Percentiles rank a stretch among this genome's conserved stretches.
Conservation (phyloP, 2,888 invertebrate species). For the Morinoia aosen region DNA sequence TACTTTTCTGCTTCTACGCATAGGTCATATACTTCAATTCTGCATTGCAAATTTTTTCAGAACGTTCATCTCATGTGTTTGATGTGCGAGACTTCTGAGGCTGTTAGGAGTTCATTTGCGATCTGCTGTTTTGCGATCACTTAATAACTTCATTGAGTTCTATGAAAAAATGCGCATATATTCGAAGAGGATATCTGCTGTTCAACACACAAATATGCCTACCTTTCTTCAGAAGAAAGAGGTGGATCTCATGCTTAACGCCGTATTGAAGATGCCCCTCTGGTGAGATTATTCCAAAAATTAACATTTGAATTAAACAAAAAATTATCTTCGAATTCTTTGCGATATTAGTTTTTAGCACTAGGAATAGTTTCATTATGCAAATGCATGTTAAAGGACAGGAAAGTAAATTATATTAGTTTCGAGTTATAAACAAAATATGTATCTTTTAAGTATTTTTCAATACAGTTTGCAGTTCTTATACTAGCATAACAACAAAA, state of each 20-base stretch:
- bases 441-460: too few species aligned
- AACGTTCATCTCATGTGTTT: background rate
- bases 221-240: background rate
- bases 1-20: background rate
- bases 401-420: too few species aligned
- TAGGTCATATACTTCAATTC: background rate
- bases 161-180: background rate
- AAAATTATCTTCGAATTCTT: too few species aligned
- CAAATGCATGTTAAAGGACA: too few species aligned
- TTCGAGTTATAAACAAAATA: too few species aligned
- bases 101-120: background rate
- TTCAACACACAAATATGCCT: background rate
- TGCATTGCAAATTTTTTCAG: background rate
- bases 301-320: too few species aligned
- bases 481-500: too few species aligned
- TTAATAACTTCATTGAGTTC: background rate
- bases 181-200: background rate
- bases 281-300: too few species aligned
- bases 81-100: background rate
- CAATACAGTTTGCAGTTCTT: too few species aligned
- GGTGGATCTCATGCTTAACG: background rate
- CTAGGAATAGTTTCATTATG: too few species aligned
- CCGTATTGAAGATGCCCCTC: too few species aligned
- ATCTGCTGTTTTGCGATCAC: background rate
- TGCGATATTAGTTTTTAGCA: too few species aligned